Percentiles rank a stretch among this genome's conserved stretches.
These are phyloP conservation scores for Octopus bimaculoides DNA, from an alignment of 1,140 invertebrate genomes.

Conservation along the genomic window DNA sequence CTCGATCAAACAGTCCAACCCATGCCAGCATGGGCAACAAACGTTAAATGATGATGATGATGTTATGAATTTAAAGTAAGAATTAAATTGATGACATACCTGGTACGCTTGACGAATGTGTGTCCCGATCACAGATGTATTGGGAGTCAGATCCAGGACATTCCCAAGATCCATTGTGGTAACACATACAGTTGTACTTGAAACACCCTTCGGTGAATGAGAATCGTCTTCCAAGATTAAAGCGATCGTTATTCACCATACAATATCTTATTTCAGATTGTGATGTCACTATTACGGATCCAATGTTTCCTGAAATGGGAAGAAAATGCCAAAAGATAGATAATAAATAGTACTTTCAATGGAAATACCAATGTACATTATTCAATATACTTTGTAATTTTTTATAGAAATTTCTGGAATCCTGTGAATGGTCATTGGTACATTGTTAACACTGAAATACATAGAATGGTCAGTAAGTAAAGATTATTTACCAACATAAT, in stretches of 20 bases:
- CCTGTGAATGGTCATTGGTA: background rate
- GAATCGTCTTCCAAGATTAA: constrained; percentile 25
- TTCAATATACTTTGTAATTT: background rate
- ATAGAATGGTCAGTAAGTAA: too few relatives aligned
- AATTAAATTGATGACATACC: too few relatives aligned
- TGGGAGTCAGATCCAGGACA: constrained; percentile 34
- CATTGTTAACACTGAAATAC: too few relatives aligned
- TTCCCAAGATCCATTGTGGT: constrained; percentile 38
- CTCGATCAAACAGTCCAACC: background rate
- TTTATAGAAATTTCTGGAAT: background rate
- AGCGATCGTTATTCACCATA: background rate
- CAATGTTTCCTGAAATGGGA: background rate
- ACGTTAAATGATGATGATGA: background rate
- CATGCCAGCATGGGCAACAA: background rate
- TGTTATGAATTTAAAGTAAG: background rate
- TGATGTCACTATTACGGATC: constrained; percentile 20
- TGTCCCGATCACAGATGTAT: constrained; percentile 28
- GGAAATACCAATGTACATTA: background rate
- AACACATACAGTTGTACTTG: constrained; percentile 34
- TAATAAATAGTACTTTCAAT: background rate
- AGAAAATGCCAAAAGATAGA: background rate
- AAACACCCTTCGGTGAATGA: constrained; percentile 29
- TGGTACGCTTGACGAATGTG: background rate
- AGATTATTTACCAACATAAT: too few relatives aligned
- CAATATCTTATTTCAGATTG: too few relatives aligned